Evolutionary conservation across 2,113 vertebrate species (phyloP).

Genomic region (Numida meleagris): DNA sequence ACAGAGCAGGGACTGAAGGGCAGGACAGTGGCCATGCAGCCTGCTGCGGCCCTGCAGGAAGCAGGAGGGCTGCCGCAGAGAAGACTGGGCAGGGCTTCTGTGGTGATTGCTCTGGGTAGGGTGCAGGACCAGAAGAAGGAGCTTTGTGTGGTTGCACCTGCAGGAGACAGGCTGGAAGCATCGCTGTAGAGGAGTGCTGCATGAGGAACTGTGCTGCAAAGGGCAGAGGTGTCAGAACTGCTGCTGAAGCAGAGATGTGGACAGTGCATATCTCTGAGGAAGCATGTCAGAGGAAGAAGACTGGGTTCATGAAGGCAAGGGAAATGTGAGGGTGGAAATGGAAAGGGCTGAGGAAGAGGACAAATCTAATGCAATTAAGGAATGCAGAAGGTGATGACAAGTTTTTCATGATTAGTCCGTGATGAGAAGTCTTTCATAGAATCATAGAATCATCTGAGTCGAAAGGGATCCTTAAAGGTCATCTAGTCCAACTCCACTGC

Average conservation of each 20-base stretch:
- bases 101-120: background rate
- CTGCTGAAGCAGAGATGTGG: background rate
- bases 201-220: background rate
- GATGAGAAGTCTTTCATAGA: background rate
- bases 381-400: background rate
- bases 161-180: background rate
- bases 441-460: no score
- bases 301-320: accelerated
- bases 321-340: background rate
- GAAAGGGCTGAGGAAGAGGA: background rate
- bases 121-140: background rate
- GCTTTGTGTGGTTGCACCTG: background rate
- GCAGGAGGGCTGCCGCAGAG: background rate
- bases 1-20: background rate
- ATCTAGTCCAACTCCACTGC: no score
- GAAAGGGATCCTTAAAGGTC: no score
- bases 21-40: background rate
- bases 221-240: background rate
- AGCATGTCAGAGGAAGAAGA: background rate
- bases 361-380: background rate
- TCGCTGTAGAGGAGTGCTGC: accelerated
- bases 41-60: background rate
- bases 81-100: no score
- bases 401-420: background rate
- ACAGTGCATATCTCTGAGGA: accelerated